Evolutionary conservation across 2,797 vertebrate species (phyloP), one percentile per base, ranked within the genome.

Genomic region (Nasua narica): DNA sequence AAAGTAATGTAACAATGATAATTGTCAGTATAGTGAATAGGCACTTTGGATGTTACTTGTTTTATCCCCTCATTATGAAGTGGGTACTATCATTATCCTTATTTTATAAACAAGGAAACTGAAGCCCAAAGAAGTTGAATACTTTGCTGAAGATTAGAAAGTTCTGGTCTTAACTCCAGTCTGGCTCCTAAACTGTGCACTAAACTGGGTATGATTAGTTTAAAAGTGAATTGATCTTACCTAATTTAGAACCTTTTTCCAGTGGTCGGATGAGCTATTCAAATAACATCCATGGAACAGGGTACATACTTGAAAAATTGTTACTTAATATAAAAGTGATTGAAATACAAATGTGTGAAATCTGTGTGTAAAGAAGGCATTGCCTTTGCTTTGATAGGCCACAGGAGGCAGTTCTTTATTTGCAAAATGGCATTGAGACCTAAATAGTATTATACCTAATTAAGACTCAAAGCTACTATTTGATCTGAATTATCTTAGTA

Each of bases 401-500:
- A 19, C 27, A 65, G n/a, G 54, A 32, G 14, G 32, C 72, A 97
- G 14, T 95, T 89, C 56, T 78, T 87, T 90, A 77, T 52, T 15
- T 94, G 16, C 58, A 74, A 87, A 94, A n/a, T 95, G 50, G 35
- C 79, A 46, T 46, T 60, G 77, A 78, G 10, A 90, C 25, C 12
- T 52, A 87, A 67, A 81, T 29, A 52, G 7, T 65, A 77, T 72
- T 94, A 10, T 83, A 27, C 21, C 3, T 93, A 37, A 32, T 62
- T 35, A 58, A 88, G 48, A 43, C 48, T 69, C 35, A 95, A 46
- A 83, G 74, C 35, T 82, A 27, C 27, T 92, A 5, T 87, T 82
- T 95, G 85, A 92, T 79, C 90, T 94, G 62, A 95, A 83, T 70
- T 85, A 58, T 77, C 27, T 78, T 87, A 58, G 70, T 91, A 87